phyloP scores from a whole-genome alignment of 2,797 vertebrate species.

The Pelobates cultripes region DNA sequence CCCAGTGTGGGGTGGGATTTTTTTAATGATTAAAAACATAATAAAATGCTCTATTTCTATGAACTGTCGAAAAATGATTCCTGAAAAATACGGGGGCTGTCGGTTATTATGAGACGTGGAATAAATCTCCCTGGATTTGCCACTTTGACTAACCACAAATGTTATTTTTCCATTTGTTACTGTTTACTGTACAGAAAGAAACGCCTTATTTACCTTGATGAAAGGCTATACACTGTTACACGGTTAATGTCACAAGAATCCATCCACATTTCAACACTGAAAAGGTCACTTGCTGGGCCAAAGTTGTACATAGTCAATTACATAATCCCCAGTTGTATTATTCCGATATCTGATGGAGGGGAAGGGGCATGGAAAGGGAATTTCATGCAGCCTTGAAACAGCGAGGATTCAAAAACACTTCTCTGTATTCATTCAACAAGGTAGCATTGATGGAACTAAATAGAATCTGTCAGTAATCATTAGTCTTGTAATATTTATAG shows the following conservation, averaged over 20 bases:
- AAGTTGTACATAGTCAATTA: neutral
- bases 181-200: neutral
- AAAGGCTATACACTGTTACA: neutral
- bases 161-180: neutral
- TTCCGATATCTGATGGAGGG: neutral
- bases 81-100: too few species aligned
- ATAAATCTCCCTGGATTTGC: too few species aligned
- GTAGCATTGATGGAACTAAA: neutral
- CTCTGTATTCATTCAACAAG: neutral
- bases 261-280: neutral
- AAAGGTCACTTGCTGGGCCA: neutral
- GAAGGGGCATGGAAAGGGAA: neutral
- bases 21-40: too few species aligned
- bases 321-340: neutral
- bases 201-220: neutral
- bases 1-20: too few species aligned
- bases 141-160: too few species aligned
- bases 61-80: too few species aligned
- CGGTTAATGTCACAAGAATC: neutral
- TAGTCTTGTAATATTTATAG: neutral
- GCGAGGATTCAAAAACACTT: neutral
- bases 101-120: too few species aligned
- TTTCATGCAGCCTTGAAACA: neutral
- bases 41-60: too few species aligned
- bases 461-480: neutral